phyloP scores from a whole-genome alignment of 2,797 vertebrate genomes.

The Acanthiza pusilla region DNA sequence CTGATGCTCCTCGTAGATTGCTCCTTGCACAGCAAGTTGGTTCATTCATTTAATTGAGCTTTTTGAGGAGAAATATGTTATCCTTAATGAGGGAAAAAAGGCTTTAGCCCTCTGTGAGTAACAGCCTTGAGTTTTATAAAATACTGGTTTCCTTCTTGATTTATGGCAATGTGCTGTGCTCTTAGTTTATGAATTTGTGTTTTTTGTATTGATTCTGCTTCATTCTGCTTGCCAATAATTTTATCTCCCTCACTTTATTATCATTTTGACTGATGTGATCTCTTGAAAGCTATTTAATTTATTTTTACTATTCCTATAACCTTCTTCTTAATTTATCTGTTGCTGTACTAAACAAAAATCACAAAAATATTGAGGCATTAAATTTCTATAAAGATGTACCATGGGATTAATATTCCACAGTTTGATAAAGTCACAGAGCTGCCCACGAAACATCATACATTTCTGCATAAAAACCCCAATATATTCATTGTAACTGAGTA shows the following conservation, averaged over 20 bases:
- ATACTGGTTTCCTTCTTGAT: neutral
- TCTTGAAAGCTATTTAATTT: neutral
- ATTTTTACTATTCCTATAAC: neutral
- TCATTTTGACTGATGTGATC: neutral
- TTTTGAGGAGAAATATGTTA: neutral
- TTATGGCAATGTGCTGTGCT: neutral
- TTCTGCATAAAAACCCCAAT: neutral
- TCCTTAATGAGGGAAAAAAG: neutral
- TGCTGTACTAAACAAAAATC: neutral
- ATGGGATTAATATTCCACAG: neutral
- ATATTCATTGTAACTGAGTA: neutral
- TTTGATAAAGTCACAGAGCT: neutral
- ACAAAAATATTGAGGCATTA: neutral
- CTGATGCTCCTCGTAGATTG: neutral
- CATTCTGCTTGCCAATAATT: neutral
- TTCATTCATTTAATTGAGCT: neutral
- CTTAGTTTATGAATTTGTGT: neutral
- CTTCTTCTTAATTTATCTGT: neutral
- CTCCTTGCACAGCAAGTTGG: neutral
- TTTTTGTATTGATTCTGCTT: conserved; percentile 6
- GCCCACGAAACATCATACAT: neutral
- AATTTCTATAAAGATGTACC: neutral
- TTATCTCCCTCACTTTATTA: neutral
- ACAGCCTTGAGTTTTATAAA: neutral
- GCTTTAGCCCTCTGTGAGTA: neutral